Percentiles rank a stretch among this genome's conserved stretches.
phyloP scores from a whole-genome alignment of 2,888 invertebrate genomes.

The Pteria penguin region DNA sequence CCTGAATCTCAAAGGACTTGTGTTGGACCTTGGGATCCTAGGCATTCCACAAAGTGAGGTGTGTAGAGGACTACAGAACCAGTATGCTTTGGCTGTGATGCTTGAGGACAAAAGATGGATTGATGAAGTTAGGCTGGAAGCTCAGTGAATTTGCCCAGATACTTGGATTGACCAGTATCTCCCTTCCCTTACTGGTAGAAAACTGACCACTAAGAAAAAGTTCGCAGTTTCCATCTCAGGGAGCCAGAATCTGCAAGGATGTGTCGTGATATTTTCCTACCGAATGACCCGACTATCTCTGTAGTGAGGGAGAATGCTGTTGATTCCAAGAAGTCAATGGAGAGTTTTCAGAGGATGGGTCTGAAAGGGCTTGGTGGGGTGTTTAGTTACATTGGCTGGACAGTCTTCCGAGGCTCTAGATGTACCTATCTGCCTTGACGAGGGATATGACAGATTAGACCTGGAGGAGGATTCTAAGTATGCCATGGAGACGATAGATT shows the following conservation, averaged over 20 bases:
- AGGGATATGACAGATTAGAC: no score
- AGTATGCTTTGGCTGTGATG: neutral
- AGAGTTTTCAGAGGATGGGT: neutral
- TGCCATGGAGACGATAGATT: no score
- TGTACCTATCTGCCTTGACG: no score
- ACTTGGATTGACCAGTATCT: neutral
- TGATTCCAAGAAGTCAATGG: no score
- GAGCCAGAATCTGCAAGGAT: neutral
- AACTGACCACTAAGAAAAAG: neutral
- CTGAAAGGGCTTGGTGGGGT: no score
- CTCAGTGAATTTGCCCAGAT: neutral
- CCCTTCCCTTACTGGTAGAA: neutral
- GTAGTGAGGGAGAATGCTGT: neutral
- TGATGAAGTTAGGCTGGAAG: neutral
- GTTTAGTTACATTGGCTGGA: no score
- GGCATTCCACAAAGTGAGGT: neutral
- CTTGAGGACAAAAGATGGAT: neutral
- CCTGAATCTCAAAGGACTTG: neutral
- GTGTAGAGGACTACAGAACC: neutral
- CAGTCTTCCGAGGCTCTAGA: no score
- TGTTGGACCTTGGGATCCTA: neutral
- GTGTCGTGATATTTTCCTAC: neutral
- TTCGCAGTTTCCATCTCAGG: neutral
- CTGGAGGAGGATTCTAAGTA: no score
- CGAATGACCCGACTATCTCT: neutral